These are phyloP conservation scores for Eristalis arbustorum DNA, from an alignment of 2,888 invertebrate species.

Conservation along the genomic window DNA sequence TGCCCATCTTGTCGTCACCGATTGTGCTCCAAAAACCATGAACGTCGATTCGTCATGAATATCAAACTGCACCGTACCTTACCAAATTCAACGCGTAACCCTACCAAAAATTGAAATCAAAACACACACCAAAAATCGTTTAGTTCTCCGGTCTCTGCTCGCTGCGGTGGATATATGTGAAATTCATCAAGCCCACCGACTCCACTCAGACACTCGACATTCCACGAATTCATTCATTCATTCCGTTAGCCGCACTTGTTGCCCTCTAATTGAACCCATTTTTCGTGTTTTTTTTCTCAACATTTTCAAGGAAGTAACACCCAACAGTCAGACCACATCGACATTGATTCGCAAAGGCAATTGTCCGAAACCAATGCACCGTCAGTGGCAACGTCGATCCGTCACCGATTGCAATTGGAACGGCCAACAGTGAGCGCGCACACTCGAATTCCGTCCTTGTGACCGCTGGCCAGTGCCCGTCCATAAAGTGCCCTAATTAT, in stretches of 20 bases:
- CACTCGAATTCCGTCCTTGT: not conserved
- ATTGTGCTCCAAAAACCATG: no score
- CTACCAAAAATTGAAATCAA: no score
- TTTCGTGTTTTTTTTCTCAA: no score
- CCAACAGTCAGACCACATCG: not conserved
- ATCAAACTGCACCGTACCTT: no score
- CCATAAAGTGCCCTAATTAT: constrained; percentile 63
- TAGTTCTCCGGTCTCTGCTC: not conserved
- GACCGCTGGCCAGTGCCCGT: not conserved
- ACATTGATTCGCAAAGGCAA: constrained; percentile 11
- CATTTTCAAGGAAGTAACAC: not conserved
- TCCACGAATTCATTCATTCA: not conserved
- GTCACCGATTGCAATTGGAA: constrained; percentile 24
- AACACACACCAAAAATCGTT: no score
- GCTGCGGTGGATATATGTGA: no score
- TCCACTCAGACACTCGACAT: not conserved
- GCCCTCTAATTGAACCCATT: not conserved
- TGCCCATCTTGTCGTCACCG: no score
- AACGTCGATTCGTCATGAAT: no score
- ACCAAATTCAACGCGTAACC: no score
- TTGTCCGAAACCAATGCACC: constrained; percentile 25
- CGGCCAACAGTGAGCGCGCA: constrained; percentile 25
- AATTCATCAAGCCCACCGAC: not conserved
- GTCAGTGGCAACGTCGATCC: not conserved
- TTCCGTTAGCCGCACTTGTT: not conserved